Evolutionary conservation across 2,888 invertebrate genomes (phyloP).

Genomic region (Andrena flavipes): DNA sequence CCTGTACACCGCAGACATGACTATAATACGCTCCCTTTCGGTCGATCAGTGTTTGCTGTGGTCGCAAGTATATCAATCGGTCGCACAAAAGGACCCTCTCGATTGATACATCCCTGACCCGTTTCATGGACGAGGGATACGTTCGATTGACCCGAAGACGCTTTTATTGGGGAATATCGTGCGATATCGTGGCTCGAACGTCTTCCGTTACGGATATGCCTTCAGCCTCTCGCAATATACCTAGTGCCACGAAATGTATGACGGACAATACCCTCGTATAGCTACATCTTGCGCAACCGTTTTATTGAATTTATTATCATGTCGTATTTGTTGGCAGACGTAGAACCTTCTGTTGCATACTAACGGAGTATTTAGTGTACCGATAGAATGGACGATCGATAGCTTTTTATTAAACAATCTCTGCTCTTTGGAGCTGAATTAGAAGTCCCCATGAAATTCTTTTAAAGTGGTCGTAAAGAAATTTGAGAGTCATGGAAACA

Average conservation of each 20-base stretch:
- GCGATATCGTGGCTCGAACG: conserved; percentile 24
- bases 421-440: conserved; percentile 45
- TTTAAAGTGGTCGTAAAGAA: background rate
- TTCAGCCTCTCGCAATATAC: conserved; percentile 14
- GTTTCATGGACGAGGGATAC: conserved; percentile 47
- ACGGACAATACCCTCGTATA: background rate
- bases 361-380: conserved; percentile 47
- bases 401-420: conserved; percentile 44
- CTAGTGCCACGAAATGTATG: conserved; percentile 41
- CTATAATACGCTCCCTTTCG: conserved; percentile 22
- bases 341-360: conserved; percentile 54
- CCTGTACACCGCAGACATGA: conserved; percentile 4
- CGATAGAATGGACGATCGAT: conserved; percentile 40
- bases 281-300: conserved; percentile 14
- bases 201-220: conserved; percentile 38
- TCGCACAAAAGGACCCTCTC: conserved; percentile 45
- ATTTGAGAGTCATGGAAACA: background rate
- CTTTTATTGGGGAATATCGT: conserved; percentile 60
- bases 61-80: conserved; percentile 58
- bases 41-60: conserved; percentile 37
- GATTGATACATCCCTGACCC: conserved; percentile 45
- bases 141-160: conserved; percentile 56
- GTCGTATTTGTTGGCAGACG: conserved; percentile 50
- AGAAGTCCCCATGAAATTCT: conserved; percentile 20
- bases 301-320: conserved; percentile 49